Percentiles rank a stretch among this genome's conserved stretches.
Evolutionary conservation across 2,888 invertebrate species (phyloP).

Genomic region (Clepsis dumicolana): DNA sequence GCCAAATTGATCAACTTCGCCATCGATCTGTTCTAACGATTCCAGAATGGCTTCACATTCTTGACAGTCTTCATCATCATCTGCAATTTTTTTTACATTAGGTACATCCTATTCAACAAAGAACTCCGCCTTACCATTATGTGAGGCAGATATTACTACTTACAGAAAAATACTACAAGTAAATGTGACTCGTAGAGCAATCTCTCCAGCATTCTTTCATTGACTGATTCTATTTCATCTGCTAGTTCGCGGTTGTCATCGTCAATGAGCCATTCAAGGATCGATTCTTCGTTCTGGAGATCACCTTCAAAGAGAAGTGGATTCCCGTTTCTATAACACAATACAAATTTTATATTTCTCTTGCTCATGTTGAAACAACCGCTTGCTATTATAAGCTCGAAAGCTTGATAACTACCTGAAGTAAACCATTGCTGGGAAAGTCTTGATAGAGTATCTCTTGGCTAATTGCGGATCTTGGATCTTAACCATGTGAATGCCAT

Average conservation of each 20-base stretch:
- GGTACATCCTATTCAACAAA: background rate
- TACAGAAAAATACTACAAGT: conserved; percentile 96
- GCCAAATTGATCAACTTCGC: conserved; percentile 96
- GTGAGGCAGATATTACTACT: conserved; percentile 57
- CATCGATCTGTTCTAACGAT: conserved; percentile 97
- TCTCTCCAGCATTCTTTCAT: conserved; percentile 94
- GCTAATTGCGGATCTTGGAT: conserved; percentile 96
- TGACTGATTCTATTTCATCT: conserved; percentile 97
- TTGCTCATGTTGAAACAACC: background rate
- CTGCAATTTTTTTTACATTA: conserved; percentile 53
- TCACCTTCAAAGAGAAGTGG: conserved; percentile 96
- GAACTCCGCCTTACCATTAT: background rate
- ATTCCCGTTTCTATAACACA: conserved; percentile 92
- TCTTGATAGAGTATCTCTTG: conserved; percentile 97
- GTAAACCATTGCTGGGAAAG: conserved; percentile 96
- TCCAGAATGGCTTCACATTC: conserved; percentile 96
- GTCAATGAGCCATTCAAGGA: conserved; percentile 96
- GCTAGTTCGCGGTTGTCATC: conserved; percentile 97
- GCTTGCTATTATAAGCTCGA: background rate
- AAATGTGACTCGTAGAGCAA: conserved; percentile 94
- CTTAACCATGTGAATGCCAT: conserved; percentile 97
- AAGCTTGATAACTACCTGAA: conserved; percentile 87
- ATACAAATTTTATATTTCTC: conserved; percentile 1
- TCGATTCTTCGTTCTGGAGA: conserved; percentile 95
- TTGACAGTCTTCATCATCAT: conserved; percentile 95